Evolutionary conservation across 2,113 vertebrate genomes (phyloP).

Genomic region (Gallinago jamesoni): DNA sequence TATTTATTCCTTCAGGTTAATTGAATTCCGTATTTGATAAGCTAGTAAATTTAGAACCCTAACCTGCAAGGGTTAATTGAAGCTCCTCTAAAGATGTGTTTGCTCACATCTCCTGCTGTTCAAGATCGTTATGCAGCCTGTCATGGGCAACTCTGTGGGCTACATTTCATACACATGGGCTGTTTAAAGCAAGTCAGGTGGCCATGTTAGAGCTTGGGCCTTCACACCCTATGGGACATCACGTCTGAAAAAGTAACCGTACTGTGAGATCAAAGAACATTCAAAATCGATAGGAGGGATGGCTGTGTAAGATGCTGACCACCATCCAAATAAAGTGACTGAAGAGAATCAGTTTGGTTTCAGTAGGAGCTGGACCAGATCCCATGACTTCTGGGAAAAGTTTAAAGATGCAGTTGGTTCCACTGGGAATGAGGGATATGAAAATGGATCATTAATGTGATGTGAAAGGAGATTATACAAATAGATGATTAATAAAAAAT

Average conservation of each 20-base stretch:
- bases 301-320: neutral
- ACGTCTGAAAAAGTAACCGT: neutral
- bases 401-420: neutral
- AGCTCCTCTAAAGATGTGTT: neutral
- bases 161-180: neutral
- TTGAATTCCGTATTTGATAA: neutral
- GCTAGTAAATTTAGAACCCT: neutral
- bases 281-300: neutral
- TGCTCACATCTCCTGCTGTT: neutral
- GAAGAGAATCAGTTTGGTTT: neutral
- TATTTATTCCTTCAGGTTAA: constrained; percentile 34
- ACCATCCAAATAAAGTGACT: neutral
- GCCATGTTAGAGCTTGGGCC: neutral
- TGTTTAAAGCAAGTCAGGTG: neutral
- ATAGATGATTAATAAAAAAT: neutral
- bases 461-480: neutral
- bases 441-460: neutral
- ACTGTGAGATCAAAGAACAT: neutral
- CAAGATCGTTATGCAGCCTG: neutral
- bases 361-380: neutral
- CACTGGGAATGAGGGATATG: neutral
- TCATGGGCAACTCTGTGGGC: neutral
- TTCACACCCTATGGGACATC: neutral
- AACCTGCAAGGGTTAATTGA: constrained; percentile 15
- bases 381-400: neutral